phyloP scores from a whole-genome alignment of 1,140 invertebrate genomes.

The Lineus longissimus region DNA sequence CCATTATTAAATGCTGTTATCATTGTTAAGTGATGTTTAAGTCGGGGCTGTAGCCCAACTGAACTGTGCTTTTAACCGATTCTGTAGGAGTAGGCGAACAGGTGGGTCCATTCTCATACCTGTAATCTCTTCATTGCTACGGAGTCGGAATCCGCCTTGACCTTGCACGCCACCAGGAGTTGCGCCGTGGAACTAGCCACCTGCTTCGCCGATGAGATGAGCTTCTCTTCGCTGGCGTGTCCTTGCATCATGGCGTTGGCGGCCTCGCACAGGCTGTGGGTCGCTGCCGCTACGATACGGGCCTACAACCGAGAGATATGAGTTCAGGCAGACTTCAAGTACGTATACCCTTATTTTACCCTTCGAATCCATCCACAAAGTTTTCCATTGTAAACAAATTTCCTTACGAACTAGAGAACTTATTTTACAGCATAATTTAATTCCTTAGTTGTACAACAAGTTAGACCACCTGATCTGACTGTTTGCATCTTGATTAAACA shows the following conservation, averaged over 20 bases:
- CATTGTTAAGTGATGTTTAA: too few species aligned
- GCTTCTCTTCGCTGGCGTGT: conserved; percentile 86
- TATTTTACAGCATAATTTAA: too few species aligned
- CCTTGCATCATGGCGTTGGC: conserved; percentile 96
- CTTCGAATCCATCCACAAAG: background rate
- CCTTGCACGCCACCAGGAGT: conserved; percentile 94
- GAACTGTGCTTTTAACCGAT: too few species aligned
- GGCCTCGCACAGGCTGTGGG: conserved; percentile 93
- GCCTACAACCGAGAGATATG: conserved; percentile 57
- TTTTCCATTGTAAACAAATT: too few species aligned
- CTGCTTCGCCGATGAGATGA: conserved; percentile 93
- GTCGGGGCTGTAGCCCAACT: too few species aligned
- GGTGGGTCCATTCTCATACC: conserved; percentile 52
- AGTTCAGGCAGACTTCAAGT: background rate
- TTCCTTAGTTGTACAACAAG: too few species aligned
- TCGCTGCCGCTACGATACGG: conserved; percentile 90
- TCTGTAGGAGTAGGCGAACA: too few species aligned
- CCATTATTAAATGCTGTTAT: too few species aligned
- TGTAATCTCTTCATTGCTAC: conserved; percentile 87
- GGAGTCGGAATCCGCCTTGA: conserved; percentile 93
- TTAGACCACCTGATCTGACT: too few species aligned
- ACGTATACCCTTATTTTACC: too few species aligned
- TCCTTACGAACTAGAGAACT: too few species aligned
- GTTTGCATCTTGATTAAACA: too few species aligned
- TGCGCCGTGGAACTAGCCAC: conserved; percentile 97